A percentile compares a stretch with the other conserved stretches of the same genome.
Conservation (phyloP, 2,888 invertebrate genomes). For the Eledone cirrhosa region DNA sequence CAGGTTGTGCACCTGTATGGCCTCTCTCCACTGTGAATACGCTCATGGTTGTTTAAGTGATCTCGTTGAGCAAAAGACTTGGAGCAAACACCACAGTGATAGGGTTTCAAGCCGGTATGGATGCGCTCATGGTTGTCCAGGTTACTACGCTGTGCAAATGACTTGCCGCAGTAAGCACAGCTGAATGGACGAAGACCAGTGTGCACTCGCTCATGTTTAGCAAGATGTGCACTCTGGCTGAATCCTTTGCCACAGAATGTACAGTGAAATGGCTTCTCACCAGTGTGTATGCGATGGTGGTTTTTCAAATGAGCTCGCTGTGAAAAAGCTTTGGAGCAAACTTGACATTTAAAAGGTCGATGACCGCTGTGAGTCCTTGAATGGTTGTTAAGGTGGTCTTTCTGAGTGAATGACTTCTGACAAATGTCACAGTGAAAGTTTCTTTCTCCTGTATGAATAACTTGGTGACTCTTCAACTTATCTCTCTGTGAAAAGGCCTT, state of each 20-base stretch:
- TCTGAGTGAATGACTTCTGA: not conserved
- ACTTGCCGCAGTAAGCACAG: not conserved
- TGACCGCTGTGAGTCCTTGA: not conserved
- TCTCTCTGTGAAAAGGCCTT: constrained; percentile 17
- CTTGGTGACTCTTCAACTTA: constrained; percentile 20
- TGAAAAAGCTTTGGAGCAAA: constrained; percentile 16
- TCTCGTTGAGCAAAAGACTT: constrained; percentile 11
- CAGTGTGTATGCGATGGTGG: constrained; percentile 18
- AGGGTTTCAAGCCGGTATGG: not conserved
- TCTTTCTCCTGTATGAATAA: not conserved
- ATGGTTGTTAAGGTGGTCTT: not conserved
- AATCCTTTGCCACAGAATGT: constrained; percentile 9
- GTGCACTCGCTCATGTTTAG: constrained; percentile 8
- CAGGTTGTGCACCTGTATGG: not conserved
- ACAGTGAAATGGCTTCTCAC: constrained; percentile 9
- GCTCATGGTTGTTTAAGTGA: not conserved
- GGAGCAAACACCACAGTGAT: not conserved
- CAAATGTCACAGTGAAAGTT: constrained; percentile 7
- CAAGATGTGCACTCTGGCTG: constrained; percentile 14
- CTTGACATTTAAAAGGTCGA: constrained; percentile 1
- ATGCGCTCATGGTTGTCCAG: constrained; percentile 10
- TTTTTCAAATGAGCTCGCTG: constrained; percentile 20
- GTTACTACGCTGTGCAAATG: not conserved
- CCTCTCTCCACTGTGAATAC: not conserved
- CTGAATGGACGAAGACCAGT: not conserved